phyloP scores from a whole-genome alignment of 92 coral and sea anemone genomes.

The Bergia sp. region DNA sequence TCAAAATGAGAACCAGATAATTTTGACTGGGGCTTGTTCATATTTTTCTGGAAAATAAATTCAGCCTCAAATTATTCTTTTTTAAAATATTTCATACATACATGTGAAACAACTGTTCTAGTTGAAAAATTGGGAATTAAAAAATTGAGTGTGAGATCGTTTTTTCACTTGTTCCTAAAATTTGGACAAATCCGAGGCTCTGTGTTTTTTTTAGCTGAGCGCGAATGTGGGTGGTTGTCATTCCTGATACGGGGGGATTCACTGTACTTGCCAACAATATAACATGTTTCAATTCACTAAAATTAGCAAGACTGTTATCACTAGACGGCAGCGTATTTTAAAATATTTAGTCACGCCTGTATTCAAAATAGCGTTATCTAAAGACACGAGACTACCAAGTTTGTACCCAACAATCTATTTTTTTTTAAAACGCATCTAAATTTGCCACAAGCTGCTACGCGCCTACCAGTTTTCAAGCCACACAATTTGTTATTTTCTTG shows the following conservation, averaged over 20 bases:
- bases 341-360: constrained; percentile 42
- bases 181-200: too few species aligned
- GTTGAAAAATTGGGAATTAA: background rate
- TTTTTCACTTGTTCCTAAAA: too few species aligned
- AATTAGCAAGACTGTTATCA: background rate
- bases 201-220: background rate
- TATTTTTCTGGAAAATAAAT: background rate
- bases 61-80: too few species aligned
- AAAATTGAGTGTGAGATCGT: too few species aligned
- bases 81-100: background rate
- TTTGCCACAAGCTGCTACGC: background rate
- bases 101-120: background rate
- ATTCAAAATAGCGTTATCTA: constrained; percentile 14
- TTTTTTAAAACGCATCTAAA: too few species aligned
- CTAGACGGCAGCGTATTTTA: constrained; percentile 8
- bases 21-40: background rate
- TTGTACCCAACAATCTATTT: background rate
- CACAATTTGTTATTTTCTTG: background rate
- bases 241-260: background rate
- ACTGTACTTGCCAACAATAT: background rate
- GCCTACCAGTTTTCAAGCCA: background rate
- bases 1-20: background rate
- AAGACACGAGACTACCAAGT: background rate
- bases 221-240: background rate
- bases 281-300: constrained; percentile 5